Percentiles rank a stretch among this genome's conserved stretches.
Evolutionary conservation across 1,140 invertebrate genomes (phyloP).

Genomic region (Capitella teleta): DNA sequence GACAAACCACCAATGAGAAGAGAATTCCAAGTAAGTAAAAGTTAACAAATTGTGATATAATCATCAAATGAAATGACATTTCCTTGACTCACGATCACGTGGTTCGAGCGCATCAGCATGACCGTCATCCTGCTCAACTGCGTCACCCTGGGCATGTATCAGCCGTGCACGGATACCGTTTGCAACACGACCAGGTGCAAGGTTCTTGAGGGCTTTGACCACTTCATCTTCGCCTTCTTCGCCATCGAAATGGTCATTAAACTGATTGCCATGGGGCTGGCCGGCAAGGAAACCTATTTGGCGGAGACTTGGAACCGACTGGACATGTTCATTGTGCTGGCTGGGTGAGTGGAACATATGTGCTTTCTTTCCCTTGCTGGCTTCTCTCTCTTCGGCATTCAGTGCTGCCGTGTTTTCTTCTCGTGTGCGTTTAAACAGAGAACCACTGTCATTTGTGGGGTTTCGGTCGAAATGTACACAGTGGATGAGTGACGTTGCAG

Average conservation of each 20-base stretch:
- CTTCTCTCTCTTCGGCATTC: too few species aligned
- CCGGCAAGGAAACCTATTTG: slow-evolving; percentile 81
- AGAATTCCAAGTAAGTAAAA: too few species aligned
- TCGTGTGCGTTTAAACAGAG: too few species aligned
- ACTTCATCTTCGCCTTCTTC: slow-evolving; percentile 98
- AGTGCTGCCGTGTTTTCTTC: too few species aligned
- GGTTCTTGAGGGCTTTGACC: slow-evolving; percentile 91
- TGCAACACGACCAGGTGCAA: slow-evolving; percentile 84
- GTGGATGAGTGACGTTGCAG: too few species aligned
- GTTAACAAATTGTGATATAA: too few species aligned
- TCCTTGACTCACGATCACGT: slow-evolving; percentile 50
- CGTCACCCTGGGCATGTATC: slow-evolving; percentile 97
- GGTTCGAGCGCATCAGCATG: slow-evolving; percentile 98
- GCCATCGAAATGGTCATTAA: slow-evolving; percentile 78
- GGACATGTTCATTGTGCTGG: slow-evolving; percentile 90
- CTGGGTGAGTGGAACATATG: slow-evolving; percentile 82
- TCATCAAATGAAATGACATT: too few species aligned
- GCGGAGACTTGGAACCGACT: slow-evolving; percentile 92
- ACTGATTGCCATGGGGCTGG: slow-evolving; percentile 90
- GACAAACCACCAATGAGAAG: too few species aligned
- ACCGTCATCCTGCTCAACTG: slow-evolving; percentile 96
- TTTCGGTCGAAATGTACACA: too few species aligned
- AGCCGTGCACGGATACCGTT: slow-evolving; percentile 75
- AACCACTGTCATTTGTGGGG: too few species aligned
- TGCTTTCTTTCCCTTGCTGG: too few species aligned